Percentiles rank a stretch among this genome's conserved stretches.
Conservation (phyloP, 2,113 vertebrate species). For the Danionella cerebrum region DNA sequence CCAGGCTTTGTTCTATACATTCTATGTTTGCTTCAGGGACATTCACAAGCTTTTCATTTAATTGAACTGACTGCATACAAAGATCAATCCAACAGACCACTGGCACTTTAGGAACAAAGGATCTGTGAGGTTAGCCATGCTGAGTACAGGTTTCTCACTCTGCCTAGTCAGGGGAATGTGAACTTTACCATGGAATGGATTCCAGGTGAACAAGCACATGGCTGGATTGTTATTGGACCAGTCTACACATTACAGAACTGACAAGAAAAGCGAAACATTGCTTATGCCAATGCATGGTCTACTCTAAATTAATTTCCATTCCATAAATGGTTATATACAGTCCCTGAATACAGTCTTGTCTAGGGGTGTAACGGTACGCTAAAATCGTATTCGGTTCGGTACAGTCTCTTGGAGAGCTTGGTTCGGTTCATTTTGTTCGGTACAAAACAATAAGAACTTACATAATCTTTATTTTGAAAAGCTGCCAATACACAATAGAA, state of each 20-base stretch:
- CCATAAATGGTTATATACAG: too few species aligned
- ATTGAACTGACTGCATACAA: constrained; percentile 11
- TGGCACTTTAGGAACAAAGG: constrained; percentile 31
- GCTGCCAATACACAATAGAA: too few species aligned
- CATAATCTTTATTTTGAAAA: too few species aligned
- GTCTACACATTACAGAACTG: not conserved
- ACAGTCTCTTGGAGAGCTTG: too few species aligned
- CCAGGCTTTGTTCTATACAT: not conserved
- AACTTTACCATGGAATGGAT: not conserved
- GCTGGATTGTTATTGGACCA: not conserved
- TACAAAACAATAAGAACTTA: too few species aligned
- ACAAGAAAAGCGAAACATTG: not conserved
- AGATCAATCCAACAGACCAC: not conserved
- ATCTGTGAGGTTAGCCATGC: constrained; percentile 7
- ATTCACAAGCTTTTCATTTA: not conserved
- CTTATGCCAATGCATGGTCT: not conserved
- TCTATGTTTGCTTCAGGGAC: not conserved
- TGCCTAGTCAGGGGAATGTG: constrained; percentile 29
- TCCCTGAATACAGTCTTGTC: too few species aligned
- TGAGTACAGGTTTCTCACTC: constrained; percentile 28
- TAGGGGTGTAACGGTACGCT: too few species aligned
- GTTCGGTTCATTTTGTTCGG: too few species aligned
- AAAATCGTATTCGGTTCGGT: too few species aligned
- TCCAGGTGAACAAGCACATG: not conserved
- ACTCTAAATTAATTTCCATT: too few species aligned